Evolutionary conservation across 2,113 vertebrate genomes (phyloP), one percentile per base, ranked within the genome.

Genomic region (Scalopus aquaticus): DNA sequence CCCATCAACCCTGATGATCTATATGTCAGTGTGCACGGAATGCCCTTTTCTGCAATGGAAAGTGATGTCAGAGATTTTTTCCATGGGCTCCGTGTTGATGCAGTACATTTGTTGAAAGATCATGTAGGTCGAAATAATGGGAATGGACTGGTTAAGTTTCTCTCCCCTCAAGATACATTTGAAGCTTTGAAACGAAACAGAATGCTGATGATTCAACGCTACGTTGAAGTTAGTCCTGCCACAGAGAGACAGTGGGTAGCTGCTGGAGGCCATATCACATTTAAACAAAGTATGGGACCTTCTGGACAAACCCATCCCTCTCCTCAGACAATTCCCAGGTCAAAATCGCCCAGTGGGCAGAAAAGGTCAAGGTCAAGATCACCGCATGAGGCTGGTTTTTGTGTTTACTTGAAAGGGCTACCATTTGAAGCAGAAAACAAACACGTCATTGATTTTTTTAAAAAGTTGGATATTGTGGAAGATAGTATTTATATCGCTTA

Each of bases 391-490:
- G 99, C 99, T 8, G 99, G 99, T 70, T 99, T 99, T 97, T 99
- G 99, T 96, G 99, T 99, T 78, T 99, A 99, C 98, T 98, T 99
- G 90, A 99, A 99, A 97, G 99, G 99, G 93, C 98, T 99, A 91
- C 99, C 99, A 6, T 99, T 99, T 88, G 99, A 99, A 97, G 99
- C 99, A 0, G 99, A 99, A 98, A 99, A 99, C 97, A 99, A 99
- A 94, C 99, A 99, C 78, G 99, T 99, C 51, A 99, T 99, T 97
- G 99, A 99, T 96, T 99, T 99, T 98, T 99, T 99, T 98, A 99
- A 99, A 96, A 99, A 99, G 97, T 96, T 99, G 96, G 98, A 99
- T 94, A 99, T 99, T 97, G 98, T 99, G 78, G 99, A 99, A 96
- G 99, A 99, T 95, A 99, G 99, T 92, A 98, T 99, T 98, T 99